Evolutionary conservation across 1,140 invertebrate genomes (phyloP).

Genomic region (Neodiprion fabricii): DNA sequence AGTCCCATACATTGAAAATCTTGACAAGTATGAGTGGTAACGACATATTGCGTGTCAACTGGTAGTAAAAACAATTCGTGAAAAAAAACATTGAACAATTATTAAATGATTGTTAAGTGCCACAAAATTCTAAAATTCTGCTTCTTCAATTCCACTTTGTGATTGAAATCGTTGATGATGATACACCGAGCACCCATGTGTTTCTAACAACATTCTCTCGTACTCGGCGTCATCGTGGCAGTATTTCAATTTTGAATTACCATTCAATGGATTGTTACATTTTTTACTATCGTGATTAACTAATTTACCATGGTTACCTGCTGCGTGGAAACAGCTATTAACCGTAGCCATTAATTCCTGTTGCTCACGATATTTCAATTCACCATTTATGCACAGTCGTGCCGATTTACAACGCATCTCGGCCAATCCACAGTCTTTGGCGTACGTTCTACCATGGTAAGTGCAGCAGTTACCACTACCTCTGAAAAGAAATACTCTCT

Average conservation of each 20-base stretch:
- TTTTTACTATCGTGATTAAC: conserved; percentile 32
- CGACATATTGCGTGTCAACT: conserved; percentile 27
- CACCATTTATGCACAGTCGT: conserved; percentile 31
- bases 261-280: conserved; percentile 29
- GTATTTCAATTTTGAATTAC: conserved; percentile 7
- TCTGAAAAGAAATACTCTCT: conserved; percentile 50
- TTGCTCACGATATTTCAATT: conserved; percentile 8
- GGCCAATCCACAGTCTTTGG: conserved; percentile 40
- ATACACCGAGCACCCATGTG: conserved; percentile 52
- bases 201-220: conserved; percentile 52
- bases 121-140: conserved; percentile 43
- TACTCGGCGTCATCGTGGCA: conserved; percentile 36
- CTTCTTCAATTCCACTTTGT: conserved; percentile 36
- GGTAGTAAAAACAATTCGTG: conserved; percentile 27
- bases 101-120: background rate
- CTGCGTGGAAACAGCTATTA: conserved; percentile 35
- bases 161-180: conserved; percentile 42
- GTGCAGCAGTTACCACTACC: conserved; percentile 44
- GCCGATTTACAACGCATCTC: conserved; percentile 40
- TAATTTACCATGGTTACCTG: conserved; percentile 42
- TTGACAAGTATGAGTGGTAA: conserved; percentile 28
- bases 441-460: conserved; percentile 31
- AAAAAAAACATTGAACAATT: conserved; percentile 26
- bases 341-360: conserved; percentile 18
- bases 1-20: conserved; percentile 27